phyloP scores from a whole-genome alignment of 2,888 invertebrate genomes.

The Syritta pipiens region DNA sequence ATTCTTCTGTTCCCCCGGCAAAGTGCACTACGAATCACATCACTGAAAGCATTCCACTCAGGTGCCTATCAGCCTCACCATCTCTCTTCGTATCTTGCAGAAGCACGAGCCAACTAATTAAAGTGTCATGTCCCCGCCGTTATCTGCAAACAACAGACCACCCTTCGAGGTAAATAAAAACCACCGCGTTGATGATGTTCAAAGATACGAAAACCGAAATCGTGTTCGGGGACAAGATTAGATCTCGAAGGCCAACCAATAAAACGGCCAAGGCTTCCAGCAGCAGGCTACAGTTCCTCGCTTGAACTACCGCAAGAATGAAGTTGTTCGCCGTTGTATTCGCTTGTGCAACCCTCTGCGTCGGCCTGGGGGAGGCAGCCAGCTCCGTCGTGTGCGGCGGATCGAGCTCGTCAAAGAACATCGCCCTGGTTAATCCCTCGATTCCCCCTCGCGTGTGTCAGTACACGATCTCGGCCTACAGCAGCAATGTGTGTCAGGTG shows the following conservation, averaged over 20 bases:
- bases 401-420: slow-evolving; percentile 71
- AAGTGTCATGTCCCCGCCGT: not conserved
- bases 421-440: slow-evolving; percentile 71
- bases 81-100: not conserved
- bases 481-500: slow-evolving; percentile 73
- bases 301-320: slow-evolving; percentile 3
- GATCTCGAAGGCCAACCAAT: slow-evolving; percentile 14
- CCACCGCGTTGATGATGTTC: too few species aligned
- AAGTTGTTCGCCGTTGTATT: slow-evolving; percentile 15
- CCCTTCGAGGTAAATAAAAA: not conserved
- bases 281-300: slow-evolving; percentile 3
- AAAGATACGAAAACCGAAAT: not conserved
- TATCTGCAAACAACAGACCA: slow-evolving; percentile 13
- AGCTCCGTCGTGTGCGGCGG: slow-evolving; percentile 72
- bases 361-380: slow-evolving; percentile 61
- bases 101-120: slow-evolving; percentile 14
- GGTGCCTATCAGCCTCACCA: not conserved
- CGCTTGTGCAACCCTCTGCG: slow-evolving; percentile 53
- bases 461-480: slow-evolving; percentile 71
- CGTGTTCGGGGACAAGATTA: slow-evolving; percentile 12
- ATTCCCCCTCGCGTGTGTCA: slow-evolving; percentile 71
- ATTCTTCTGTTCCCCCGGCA: too few species aligned
- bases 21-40: too few species aligned
- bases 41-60: not conserved
- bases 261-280: slow-evolving; percentile 7